A percentile compares a stretch with the other conserved stretches of the same genome.
Evolutionary conservation across 2,888 invertebrate genomes (phyloP).

Genomic region (Chloroclystis v-ata): DNA sequence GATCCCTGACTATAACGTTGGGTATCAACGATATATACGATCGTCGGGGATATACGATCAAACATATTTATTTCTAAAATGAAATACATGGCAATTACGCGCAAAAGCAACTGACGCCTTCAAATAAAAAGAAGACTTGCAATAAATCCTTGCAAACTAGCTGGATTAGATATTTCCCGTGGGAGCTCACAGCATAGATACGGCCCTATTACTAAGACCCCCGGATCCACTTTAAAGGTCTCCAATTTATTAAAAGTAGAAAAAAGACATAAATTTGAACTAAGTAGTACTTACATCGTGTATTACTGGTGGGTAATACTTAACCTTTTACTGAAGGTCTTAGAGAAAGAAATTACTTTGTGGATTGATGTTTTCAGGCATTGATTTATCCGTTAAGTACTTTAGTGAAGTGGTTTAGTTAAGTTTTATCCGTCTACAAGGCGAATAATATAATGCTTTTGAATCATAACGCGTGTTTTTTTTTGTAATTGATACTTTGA

Average conservation of each 20-base stretch:
- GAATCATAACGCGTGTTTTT: too few relatives aligned
- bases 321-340: conserved; percentile 14
- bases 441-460: too few relatives aligned
- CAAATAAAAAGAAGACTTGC: too few relatives aligned
- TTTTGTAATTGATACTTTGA: too few relatives aligned
- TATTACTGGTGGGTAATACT: conserved; percentile 8
- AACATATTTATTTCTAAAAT: too few relatives aligned
- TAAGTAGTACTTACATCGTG: conserved; percentile 11
- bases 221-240: neutral
- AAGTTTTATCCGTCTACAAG: neutral
- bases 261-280: conserved; percentile 12
- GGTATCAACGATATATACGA: too few relatives aligned
- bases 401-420: neutral
- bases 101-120: too few relatives aligned
- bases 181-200: neutral
- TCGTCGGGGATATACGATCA: too few relatives aligned
- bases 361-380: conserved; percentile 11
- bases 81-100: too few relatives aligned
- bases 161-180: too few relatives aligned
- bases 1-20: too few relatives aligned
- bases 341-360: conserved; percentile 12
- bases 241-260: conserved; percentile 4
- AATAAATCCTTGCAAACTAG: too few relatives aligned
- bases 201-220: neutral
- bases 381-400: conserved; percentile 10